These are phyloP conservation scores for Megalonaias nervosa DNA, from an alignment of 1,140 invertebrate genomes.

Conservation along the genomic window DNA sequence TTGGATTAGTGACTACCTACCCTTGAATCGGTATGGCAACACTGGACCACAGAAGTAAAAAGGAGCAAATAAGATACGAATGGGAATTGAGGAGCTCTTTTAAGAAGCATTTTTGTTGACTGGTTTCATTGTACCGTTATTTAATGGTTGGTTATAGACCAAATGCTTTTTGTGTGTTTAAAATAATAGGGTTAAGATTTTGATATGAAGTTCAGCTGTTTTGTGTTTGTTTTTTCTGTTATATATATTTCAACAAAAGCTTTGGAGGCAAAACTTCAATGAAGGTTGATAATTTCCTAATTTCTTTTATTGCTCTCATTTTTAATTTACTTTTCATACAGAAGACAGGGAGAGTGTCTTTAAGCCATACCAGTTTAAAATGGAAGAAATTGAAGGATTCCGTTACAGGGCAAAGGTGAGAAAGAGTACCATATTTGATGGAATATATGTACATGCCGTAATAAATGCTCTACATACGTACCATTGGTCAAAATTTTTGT, in stretches of 20 bases:
- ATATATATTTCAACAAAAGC: neutral
- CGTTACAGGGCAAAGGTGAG: slow-evolving; percentile 84
- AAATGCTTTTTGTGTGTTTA: neutral
- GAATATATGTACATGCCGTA: neutral
- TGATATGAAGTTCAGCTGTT: neutral
- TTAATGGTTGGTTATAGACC: neutral
- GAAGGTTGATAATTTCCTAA: neutral
- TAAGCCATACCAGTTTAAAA: slow-evolving; percentile 93
- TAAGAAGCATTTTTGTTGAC: no score
- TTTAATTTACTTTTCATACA: slow-evolving; percentile 37
- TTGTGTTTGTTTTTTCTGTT: neutral
- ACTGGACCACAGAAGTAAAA: no score
- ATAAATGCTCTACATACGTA: neutral
- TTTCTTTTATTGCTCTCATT: neutral
- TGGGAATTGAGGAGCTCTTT: no score
- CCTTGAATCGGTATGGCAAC: no score
- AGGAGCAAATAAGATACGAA: no score
- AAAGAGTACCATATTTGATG: neutral
- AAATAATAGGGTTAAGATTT: neutral
- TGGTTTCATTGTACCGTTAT: neutral
- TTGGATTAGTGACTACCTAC: no score
- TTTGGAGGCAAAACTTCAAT: neutral
- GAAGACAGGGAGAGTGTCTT: slow-evolving; percentile 64
- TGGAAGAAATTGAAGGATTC: slow-evolving; percentile 97
- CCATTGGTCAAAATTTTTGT: no score